Evolutionary conservation across 2,888 invertebrate genomes (phyloP).

Genomic region (Liopterus haemorrhoidalis): DNA sequence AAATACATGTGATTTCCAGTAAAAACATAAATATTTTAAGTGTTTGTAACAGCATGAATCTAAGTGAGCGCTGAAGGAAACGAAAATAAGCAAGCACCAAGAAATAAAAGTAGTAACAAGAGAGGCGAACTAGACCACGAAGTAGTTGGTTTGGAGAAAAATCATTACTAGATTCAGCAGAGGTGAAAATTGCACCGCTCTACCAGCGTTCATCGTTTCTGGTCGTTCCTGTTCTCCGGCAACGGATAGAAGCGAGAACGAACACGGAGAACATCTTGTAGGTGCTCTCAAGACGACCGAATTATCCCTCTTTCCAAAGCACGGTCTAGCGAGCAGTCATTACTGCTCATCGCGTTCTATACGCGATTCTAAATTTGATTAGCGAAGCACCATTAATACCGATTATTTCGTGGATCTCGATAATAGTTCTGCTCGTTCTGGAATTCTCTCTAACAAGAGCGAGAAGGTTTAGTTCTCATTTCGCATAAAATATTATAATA

Average conservation of each 20-base stretch:
- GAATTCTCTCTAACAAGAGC: no score
- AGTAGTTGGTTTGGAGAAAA: slow-evolving; percentile 34
- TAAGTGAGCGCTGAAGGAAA: no score
- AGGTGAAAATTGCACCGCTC: slow-evolving; percentile 39
- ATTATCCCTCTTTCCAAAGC: slow-evolving; percentile 6
- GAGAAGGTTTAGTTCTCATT: no score
- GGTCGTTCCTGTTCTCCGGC: no score
- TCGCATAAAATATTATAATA: no score
- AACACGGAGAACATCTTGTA: slow-evolving; percentile 1
- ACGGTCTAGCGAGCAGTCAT: slow-evolving; percentile 18
- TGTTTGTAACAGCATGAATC: no score
- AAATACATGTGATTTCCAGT: no score
- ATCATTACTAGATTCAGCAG: slow-evolving; percentile 38
- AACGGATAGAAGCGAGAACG: no score
- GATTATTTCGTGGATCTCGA: slow-evolving; percentile 18
- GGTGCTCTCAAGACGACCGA: slow-evolving; percentile 8
- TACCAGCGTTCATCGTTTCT: slow-evolving; percentile 20
- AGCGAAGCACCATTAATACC: slow-evolving; percentile 17
- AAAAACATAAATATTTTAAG: no score
- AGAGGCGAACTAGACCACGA: slow-evolving; percentile 11
- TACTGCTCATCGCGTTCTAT: slow-evolving; percentile 2
- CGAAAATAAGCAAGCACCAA: no score
- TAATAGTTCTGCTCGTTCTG: slow-evolving; percentile 13
- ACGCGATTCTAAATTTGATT: slow-evolving; percentile 17
- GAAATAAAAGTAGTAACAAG: no score